Base-by-base conservation (phyloP, 2,797 vertebrate species). In the Microctenopoma stevenorrisi region DNA sequence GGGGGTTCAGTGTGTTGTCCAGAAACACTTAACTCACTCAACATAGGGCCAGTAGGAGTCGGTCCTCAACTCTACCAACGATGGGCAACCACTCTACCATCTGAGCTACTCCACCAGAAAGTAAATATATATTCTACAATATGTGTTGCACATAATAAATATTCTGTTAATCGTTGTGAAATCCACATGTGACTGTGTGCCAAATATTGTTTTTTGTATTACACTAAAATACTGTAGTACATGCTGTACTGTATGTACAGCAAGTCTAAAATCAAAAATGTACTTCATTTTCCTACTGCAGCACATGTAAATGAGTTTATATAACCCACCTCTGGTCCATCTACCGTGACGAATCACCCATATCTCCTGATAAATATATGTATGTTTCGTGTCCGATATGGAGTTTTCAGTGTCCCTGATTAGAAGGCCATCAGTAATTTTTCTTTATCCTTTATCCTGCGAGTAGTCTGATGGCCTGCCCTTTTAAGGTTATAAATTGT, bases 401-500 rank as follows among this genome's bases (percentile, higher is more conserved):
- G 40, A 65, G 52, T 18, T 47, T 13, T 16, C 22, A 3, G 38
- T 48, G 26, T 51, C 48, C 5, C n/a, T 55, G 43, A 30, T 54
- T 48, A 52, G 2, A 5, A 15, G 3, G 28, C 48, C 25, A 7
- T 12, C 0, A 15, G n/a, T 22, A 12, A 59, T 79, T 68, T 73
- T 50, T 76, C 68, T 73, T 47, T 18, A 62, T 61, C 46, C 40
- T 56, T n/a, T 52, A 9, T 51, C 7, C 57, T 50, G 40, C 44
- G 28, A 40, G 40, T 40, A n/a, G 30, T 44, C 63, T 67, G 26
- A 71, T 55, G 57, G n/a, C 37, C 57, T 81, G 75, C 68, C 77
- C 76, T 86, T 81, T 78, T 51, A 64, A 68, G 60, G 68, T 46
- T 50, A 71, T 78, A 64, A 79, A 76, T 68, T 68, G 74, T 74